Conservation (phyloP, 2,888 invertebrate species). For the Eremobia ochroleuca region DNA sequence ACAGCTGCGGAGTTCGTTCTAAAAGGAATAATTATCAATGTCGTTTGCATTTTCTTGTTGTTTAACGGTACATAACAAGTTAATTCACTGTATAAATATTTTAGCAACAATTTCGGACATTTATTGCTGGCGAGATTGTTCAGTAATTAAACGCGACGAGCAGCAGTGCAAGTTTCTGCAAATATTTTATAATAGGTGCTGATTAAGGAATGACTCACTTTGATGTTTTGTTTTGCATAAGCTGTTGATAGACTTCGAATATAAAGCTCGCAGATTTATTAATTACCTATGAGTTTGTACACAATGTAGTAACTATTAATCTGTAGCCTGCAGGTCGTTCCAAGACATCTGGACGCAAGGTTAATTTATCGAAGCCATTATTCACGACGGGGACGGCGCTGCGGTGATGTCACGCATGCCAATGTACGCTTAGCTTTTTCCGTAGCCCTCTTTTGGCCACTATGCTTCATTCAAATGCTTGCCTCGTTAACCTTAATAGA, state of each 20-base stretch:
- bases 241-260: background rate
- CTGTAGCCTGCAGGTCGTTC: slow-evolving; percentile 69
- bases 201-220: slow-evolving; percentile 8
- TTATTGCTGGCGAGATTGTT: slow-evolving; percentile 38
- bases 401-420: slow-evolving; percentile 73
- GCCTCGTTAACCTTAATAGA: slow-evolving; percentile 77
- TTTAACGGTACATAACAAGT: slow-evolving; percentile 67
- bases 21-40: slow-evolving; percentile 62
- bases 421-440: slow-evolving; percentile 71
- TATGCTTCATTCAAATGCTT: slow-evolving; percentile 73
- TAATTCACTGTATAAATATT: slow-evolving; percentile 58
- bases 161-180: background rate
- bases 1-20: slow-evolving; percentile 61
- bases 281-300: slow-evolving; percentile 19
- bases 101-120: slow-evolving; percentile 13
- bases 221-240: background rate
- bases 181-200: slow-evolving; percentile 22
- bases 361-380: slow-evolving; percentile 81
- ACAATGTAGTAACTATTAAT: slow-evolving; percentile 71
- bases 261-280: slow-evolving; percentile 11
- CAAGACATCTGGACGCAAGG: slow-evolving; percentile 77
- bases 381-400: slow-evolving; percentile 68
- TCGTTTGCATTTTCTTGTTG: slow-evolving; percentile 63
- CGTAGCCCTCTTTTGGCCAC: slow-evolving; percentile 62
- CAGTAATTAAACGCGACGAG: slow-evolving; percentile 28